Evolutionary conservation across 2,113 vertebrate genomes (phyloP).

Genomic region (Coreoperca whiteheadi): DNA sequence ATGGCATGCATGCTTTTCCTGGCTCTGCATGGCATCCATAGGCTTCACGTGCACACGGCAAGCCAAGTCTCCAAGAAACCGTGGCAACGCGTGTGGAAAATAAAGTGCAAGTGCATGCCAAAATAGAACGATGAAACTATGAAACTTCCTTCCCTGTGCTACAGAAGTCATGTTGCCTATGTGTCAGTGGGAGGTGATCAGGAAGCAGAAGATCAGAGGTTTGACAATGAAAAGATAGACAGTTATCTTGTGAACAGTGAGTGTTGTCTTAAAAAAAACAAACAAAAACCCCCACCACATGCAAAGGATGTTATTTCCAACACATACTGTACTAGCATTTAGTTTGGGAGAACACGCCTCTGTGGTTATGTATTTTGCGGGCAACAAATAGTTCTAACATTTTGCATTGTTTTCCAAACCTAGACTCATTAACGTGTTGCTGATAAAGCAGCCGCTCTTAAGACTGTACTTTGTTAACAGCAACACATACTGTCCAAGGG

Average conservation of each 20-base stretch:
- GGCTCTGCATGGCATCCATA: conserved; percentile 35
- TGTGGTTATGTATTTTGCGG: neutral
- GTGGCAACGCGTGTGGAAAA: conserved; percentile 7
- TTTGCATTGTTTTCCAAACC: conserved; percentile 15
- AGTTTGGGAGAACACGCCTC: neutral
- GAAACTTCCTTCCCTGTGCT: conserved; percentile 50
- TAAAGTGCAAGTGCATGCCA: conserved; percentile 52
- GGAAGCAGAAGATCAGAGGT: conserved; percentile 37
- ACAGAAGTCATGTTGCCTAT: conserved; percentile 23
- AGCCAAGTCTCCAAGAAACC: neutral
- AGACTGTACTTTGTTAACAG: conserved; percentile 20
- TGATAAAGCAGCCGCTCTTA: conserved; percentile 15
- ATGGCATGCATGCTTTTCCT: conserved; percentile 47
- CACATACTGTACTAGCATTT: neutral
- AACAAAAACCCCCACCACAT: conserved; percentile 8
- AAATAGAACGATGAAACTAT: conserved; percentile 15
- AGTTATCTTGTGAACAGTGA: conserved; percentile 18
- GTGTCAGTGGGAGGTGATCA: conserved; percentile 49
- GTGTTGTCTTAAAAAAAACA: conserved; percentile 30
- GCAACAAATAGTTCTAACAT: neutral
- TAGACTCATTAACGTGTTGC: conserved; percentile 18
- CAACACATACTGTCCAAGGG: conserved; percentile 43
- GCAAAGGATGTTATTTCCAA: neutral
- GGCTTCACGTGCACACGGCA: conserved; percentile 29
- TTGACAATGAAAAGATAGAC: conserved; percentile 18